Percentiles rank a stretch among this genome's conserved stretches.
These are phyloP conservation scores for Tragelaphus buxtoni DNA, from an alignment of 2,113 vertebrate species.

Conservation along the genomic window DNA sequence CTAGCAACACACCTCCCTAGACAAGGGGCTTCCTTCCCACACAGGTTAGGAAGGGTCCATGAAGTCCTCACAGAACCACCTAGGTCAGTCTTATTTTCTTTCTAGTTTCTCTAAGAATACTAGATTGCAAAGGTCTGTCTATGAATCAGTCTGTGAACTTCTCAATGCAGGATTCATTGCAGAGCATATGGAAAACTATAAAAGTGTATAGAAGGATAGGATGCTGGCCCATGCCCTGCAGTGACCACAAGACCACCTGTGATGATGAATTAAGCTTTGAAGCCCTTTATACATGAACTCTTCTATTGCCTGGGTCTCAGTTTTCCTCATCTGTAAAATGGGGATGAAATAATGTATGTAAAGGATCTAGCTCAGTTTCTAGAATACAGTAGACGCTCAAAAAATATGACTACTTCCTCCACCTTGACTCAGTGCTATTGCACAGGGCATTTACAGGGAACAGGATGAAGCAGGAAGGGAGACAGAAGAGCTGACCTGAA, in stretches of 20 bases:
- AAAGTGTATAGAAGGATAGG: fast-evolving
- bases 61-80: background rate
- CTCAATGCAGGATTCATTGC: too few relatives aligned
- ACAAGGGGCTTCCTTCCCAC: background rate
- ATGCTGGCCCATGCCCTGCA: fast-evolving
- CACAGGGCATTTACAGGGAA: background rate
- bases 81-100: background rate
- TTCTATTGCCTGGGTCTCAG: background rate
- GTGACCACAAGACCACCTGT: background rate
- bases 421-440: fast-evolving
- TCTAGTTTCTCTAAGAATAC: background rate
- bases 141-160: too few relatives aligned
- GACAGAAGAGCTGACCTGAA: background rate
- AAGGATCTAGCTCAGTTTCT: background rate
- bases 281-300: background rate
- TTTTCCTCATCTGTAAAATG: background rate
- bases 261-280: background rate
- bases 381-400: background rate
- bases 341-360: background rate
- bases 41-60: background rate
- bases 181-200: background rate
- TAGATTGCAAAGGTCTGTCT: fast-evolving
- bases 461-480: background rate
- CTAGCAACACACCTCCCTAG: fast-evolving
- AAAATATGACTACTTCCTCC: background rate